Base-by-base conservation (phyloP, 2,888 invertebrate genomes). In the Scaptomyza cyrtandrae region DNA sequence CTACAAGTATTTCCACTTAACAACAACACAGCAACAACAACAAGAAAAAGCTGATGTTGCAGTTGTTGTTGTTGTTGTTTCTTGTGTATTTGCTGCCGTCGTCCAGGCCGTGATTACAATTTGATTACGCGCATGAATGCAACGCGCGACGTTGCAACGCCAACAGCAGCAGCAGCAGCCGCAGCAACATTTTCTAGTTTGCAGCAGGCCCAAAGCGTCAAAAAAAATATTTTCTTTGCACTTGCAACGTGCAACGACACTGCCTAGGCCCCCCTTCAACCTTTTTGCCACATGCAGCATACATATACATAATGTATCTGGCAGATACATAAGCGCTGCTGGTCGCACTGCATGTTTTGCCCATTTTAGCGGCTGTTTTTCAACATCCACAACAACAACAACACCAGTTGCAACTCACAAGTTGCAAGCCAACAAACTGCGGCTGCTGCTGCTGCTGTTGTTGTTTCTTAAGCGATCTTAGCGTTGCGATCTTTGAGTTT, bases 1-100 rank as follows among this genome's bases (percentile, higher is more conserved):
- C 89, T 88, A 89, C 89, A 88, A 88, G 89, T 86, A 89, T 89
- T 89, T 86, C 89, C 90, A 88, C 90, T 86, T 89, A 89, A 88
- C 71, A 80, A 78, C 85, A 76, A 43, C 86, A 65, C 71, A 60
- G 59, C 50, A 52, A 67, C 27, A 73, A 37, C 84, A 80, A 85
- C 69, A 67, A 72, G 72, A 74, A 37, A 70, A 72, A 62, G 63
- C 50, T 57, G 80, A 16, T 43, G 77, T 39, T 57, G 74, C 9
- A 27, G 62, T 10, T 64, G 71, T 19, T 3, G 77, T 39, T 57
- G 74, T 37, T 39, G 45, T n/a, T 48, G 57, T 13, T 43, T 60
- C 71, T 37, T 60, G 75, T 64, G 64, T 64, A 45, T 49, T 45
- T 78, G 82, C 70, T 73, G 84, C 70, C 77, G 68, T 73, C 68